Evolutionary conservation across 1,140 invertebrate species (phyloP).

Genomic region (Glossosoma conforme): DNA sequence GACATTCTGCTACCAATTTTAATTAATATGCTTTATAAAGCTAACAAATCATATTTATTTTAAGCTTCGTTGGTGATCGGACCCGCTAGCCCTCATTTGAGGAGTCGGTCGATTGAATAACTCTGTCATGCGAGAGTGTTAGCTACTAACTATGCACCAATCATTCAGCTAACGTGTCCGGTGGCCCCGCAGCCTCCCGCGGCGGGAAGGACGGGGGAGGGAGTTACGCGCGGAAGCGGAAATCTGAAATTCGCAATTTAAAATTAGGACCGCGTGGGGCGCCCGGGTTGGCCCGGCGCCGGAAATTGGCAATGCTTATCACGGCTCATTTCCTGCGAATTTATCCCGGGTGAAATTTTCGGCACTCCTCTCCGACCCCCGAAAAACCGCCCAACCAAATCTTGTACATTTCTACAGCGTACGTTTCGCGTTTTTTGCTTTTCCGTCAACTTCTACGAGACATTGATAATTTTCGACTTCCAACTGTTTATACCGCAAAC

Average conservation of each 20-base stretch:
- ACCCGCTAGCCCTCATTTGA: too few species aligned
- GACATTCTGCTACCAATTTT: too few species aligned
- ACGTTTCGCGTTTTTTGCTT: background rate
- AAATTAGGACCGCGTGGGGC: constrained; percentile 7
- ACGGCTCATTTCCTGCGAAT: constrained; percentile 23
- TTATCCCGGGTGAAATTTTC: constrained; percentile 21
- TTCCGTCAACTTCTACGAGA: background rate
- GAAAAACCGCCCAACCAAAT: too few species aligned
- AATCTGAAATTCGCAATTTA: constrained; percentile 20
- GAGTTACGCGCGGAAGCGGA: constrained; percentile 10
- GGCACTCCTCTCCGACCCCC: background rate
- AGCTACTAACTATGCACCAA: too few species aligned
- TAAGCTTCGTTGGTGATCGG: too few species aligned
- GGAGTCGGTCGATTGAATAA: too few species aligned
- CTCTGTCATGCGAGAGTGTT: too few species aligned
- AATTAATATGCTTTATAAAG: too few species aligned
- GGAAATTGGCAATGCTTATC: constrained; percentile 24
- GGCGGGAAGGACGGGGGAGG: too few species aligned
- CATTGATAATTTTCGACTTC: background rate
- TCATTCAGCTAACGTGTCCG: too few species aligned
- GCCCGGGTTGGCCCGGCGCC: constrained; percentile 1
- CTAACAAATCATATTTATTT: too few species aligned
- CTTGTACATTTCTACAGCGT: background rate
- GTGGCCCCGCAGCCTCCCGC: background rate
- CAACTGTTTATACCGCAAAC: background rate